phyloP scores from a whole-genome alignment of 2,113 vertebrate species.

The Apodemus sylvaticus region DNA sequence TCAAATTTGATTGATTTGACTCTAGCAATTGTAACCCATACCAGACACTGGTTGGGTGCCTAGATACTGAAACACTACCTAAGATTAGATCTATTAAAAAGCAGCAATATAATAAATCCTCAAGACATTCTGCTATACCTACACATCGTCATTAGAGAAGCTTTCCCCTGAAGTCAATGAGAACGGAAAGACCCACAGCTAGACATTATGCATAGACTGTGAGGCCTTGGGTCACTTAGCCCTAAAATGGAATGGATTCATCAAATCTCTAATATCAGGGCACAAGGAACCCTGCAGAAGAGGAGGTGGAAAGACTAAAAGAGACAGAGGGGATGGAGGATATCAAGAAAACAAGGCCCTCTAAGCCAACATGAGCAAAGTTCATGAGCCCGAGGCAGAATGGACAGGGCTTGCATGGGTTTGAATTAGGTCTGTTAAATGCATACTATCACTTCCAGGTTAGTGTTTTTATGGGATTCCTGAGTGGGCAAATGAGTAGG shows the following conservation, averaged over 20 bases:
- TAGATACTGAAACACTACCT: neutral
- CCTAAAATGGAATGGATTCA: neutral
- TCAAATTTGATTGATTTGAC: neutral
- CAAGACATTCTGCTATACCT: neutral
- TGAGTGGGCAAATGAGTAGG: neutral
- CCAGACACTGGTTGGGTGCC: neutral
- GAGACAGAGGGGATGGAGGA: neutral
- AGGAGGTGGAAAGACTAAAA: neutral
- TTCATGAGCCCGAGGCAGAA: neutral
- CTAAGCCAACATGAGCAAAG: neutral
- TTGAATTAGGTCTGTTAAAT: neutral
- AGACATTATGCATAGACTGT: neutral
- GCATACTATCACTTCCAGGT: neutral
- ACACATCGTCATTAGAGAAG: neutral
- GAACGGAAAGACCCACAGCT: neutral
- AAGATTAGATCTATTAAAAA: neutral
- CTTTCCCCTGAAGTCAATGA: neutral
- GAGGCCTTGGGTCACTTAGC: neutral
- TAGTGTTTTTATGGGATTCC: neutral
- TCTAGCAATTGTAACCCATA: neutral
- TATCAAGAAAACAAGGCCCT: neutral
- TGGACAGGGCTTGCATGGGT: neutral
- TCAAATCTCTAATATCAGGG: neutral
- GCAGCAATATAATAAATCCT: neutral
- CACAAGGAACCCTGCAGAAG: neutral